Evolutionary conservation across 2,888 invertebrate species (phyloP).

Genomic region (Arctia plantaginis): DNA sequence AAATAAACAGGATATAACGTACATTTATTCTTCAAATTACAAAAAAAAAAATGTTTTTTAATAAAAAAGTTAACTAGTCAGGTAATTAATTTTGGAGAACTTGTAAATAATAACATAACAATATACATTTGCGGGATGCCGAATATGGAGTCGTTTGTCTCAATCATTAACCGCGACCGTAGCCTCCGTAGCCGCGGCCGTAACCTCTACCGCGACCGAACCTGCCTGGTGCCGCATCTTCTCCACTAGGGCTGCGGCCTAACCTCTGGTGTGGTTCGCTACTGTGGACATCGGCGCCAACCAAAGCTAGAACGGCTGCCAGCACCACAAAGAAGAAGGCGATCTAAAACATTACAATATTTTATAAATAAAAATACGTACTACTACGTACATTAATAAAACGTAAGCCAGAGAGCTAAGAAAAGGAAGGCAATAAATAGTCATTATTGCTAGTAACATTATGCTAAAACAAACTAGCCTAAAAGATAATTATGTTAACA

Average conservation of each 20-base stretch:
- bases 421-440: too few relatives aligned
- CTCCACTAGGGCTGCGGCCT: background rate
- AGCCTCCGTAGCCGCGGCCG: slow-evolving; percentile 1
- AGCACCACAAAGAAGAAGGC: slow-evolving; percentile 4
- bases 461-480: too few relatives aligned
- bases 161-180: background rate
- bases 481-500: too few relatives aligned
- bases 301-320: slow-evolving; percentile 6
- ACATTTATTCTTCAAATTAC: background rate
- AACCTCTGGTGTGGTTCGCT: background rate
- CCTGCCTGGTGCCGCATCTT: background rate
- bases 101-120: background rate
- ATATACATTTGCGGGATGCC: background rate
- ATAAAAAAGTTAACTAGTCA: background rate
- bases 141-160: background rate
- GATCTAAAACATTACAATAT: background rate
- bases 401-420: too few relatives aligned
- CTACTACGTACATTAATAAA: too few relatives aligned
- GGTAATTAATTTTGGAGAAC: background rate
- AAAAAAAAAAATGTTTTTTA: background rate
- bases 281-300: background rate
- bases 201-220: background rate
- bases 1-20: background rate
- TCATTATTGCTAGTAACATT: too few relatives aligned
- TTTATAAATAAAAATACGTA: too few relatives aligned